Conservation (phyloP, 2,113 vertebrate genomes). For the Solenodon paradoxus region DNA sequence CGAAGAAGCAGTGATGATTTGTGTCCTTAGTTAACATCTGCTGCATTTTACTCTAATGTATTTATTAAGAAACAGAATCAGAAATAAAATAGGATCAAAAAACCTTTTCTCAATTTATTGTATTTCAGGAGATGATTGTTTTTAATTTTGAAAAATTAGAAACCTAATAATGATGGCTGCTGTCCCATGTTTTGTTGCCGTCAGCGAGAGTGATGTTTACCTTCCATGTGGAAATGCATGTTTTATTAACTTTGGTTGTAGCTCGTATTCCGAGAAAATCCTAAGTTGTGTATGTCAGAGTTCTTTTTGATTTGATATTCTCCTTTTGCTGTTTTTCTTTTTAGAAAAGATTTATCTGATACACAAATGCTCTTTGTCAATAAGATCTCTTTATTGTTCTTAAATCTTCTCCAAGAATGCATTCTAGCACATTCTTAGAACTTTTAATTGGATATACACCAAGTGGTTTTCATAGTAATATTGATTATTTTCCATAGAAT, state of each 20-base stretch:
- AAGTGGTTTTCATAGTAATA: background rate
- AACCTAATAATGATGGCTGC: background rate
- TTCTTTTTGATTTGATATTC: background rate
- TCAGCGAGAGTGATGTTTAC: slow-evolving; percentile 30
- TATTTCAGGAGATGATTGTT: slow-evolving; percentile 35
- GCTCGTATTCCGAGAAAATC: background rate
- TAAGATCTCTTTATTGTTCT: background rate
- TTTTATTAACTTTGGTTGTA: slow-evolving; percentile 18
- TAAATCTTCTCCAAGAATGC: background rate
- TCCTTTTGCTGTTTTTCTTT: background rate
- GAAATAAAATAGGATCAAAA: background rate
- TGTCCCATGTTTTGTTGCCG: background rate
- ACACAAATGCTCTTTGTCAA: background rate
- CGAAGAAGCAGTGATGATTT: slow-evolving; percentile 30
- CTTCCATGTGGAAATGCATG: background rate
- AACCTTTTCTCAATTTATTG: background rate
- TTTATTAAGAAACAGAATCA: slow-evolving; percentile 30
- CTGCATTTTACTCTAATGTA: background rate
- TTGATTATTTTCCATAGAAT: slow-evolving; percentile 23
- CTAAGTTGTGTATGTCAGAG: background rate
- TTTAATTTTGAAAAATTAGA: slow-evolving; percentile 53
- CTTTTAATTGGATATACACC: background rate
- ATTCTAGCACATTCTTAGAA: background rate
- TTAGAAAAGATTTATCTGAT: background rate
- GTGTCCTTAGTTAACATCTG: slow-evolving; percentile 19